Conservation (phyloP, 2,113 vertebrate species). For the Alectura lathami region DNA sequence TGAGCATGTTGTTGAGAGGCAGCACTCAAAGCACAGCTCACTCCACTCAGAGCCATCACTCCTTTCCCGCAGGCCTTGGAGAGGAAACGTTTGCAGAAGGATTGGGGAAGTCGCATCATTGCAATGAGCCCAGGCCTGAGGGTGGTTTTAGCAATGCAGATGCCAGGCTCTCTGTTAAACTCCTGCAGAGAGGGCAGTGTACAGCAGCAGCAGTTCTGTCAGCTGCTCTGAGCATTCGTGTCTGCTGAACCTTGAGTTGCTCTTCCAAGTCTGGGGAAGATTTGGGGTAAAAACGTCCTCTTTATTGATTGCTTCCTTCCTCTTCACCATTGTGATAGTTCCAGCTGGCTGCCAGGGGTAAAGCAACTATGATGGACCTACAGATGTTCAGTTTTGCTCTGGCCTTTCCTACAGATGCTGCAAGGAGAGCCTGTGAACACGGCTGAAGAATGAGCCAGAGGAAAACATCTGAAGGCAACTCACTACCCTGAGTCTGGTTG, state of each 20-base stretch:
- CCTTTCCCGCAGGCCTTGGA: neutral
- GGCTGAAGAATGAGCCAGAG: neutral
- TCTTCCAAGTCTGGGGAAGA: neutral
- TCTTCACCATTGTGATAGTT: neutral
- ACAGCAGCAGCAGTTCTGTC: neutral
- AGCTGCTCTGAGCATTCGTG: neutral
- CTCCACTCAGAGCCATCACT: neutral
- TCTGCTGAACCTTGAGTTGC: neutral
- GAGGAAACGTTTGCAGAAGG: fast-evolving
- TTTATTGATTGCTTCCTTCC: neutral
- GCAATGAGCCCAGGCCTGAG: fast-evolving
- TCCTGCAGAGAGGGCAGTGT: neutral
- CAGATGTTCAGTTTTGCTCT: fast-evolving
- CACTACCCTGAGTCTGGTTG: neutral
- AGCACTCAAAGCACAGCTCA: neutral
- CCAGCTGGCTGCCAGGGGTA: neutral
- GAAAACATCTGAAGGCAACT: neutral
- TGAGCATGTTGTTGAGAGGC: neutral
- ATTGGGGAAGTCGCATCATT: fast-evolving
- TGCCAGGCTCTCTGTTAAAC: neutral
- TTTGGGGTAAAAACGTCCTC: fast-evolving
- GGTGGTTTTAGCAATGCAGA: neutral
- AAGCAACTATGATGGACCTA: neutral
- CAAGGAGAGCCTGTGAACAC: fast-evolving
- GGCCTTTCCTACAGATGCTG: neutral